Base-by-base conservation (phyloP, 2,113 vertebrate genomes). In the Tetraodon nigroviridis region DNA sequence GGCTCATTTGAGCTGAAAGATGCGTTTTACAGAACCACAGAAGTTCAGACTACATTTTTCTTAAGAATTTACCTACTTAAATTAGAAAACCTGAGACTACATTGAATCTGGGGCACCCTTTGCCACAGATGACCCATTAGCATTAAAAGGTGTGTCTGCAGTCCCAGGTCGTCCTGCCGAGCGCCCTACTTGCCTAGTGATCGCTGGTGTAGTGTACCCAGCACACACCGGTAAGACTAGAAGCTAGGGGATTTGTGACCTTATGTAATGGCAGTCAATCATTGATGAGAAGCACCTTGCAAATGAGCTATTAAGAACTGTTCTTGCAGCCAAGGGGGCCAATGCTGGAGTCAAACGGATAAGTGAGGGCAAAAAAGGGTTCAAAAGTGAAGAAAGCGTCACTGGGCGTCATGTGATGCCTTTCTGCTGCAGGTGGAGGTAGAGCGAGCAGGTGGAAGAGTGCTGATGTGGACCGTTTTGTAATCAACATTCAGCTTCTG, bases 181-280 rank as follows among this genome's bases (percentile, higher is more conserved):
- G 62, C 53, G 67, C 41, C 78, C 73, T 62, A 69, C 50, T 75
- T 79, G 74, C 51, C 64, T 56, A 75, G 64, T 65, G 66, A 78
- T 78, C 42, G 81, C 65, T 51, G 63, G 56, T 58, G 61, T 55
- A 45, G 21, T 70, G 62, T 58, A 73, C 56, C 59, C 56, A 37
- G 11, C 32, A 8, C 32, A 37, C 59, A 6, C 61, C 47, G 76
- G 78, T 61, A 81, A 83, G 76, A 77, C 61, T 70, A 79, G 68
- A 75, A 63, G 78, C 22, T 61, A 27, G 20, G 17, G 44, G 55
- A 51, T 16, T 37, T 66, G 64, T 7, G 1, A 41, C 44, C 42
- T 86, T 79, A 65, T 48, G 53, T 78, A 80, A 86, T 19, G 24
- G 6, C 57, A 81, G 86, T 86, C 60, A 86, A 86, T 87, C 68